A percentile compares a stretch with the other conserved stretches of the same genome.
phyloP scores from a whole-genome alignment of 2,797 vertebrate species.

The Anas bahamensis region DNA sequence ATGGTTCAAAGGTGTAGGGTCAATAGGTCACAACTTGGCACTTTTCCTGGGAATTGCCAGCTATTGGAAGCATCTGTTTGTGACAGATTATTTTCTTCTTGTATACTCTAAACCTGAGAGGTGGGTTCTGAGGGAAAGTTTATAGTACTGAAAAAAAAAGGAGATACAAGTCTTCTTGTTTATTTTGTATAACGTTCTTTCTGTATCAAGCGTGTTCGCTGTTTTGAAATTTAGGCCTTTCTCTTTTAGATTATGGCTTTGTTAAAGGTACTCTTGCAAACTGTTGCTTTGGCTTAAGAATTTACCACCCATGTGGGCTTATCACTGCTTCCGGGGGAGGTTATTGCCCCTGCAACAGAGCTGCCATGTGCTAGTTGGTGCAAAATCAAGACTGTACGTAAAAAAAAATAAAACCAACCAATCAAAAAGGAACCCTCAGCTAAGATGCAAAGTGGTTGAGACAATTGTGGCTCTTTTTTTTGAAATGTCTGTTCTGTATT shows the following conservation, averaged over 20 bases:
- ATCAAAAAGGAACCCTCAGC: neutral
- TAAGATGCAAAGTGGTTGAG: neutral
- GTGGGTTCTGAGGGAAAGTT: neutral
- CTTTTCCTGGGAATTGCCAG: neutral
- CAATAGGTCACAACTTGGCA: neutral
- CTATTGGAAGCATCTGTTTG: neutral
- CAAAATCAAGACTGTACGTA: neutral
- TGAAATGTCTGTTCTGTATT: neutral
- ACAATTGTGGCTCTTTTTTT: neutral
- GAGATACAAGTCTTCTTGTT: neutral
- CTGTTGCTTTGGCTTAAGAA: neutral
- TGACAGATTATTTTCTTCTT: neutral
- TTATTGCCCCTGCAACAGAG: neutral
- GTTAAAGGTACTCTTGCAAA: neutral
- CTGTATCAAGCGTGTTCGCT: neutral
- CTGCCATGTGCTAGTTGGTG: neutral
- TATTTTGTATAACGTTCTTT: neutral
- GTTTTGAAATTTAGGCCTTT: neutral
- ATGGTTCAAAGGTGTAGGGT: neutral
- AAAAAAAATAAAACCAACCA: too few relatives aligned
- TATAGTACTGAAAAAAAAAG: neutral
- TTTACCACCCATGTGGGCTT: neutral
- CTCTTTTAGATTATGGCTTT: neutral
- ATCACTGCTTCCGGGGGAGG: neutral
- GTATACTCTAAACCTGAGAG: neutral